Base-by-base conservation (phyloP, 1,140 invertebrate species). In the Hypothenemus hampei region DNA sequence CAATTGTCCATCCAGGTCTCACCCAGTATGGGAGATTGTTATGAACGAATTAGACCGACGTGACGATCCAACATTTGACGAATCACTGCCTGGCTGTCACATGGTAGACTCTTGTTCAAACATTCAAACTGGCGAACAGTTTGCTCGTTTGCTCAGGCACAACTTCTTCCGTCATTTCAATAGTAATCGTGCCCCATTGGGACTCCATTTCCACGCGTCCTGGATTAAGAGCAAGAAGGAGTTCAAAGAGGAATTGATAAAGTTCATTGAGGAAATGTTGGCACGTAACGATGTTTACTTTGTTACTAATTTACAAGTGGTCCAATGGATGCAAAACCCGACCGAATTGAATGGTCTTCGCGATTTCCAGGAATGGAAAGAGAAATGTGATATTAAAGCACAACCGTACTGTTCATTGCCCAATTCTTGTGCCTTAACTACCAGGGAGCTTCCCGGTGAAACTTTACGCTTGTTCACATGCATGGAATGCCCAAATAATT, bases 241-340 rank as follows among this genome's bases (percentile, higher is more conserved):
- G 74, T 95, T 90, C 76, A 88, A 86, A 70, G 89, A 93, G 53
- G 88, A 91, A 72, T 76, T 97, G 21, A 87, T 92, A 70, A 91
- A 91, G 65, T 96, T 95, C 73, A 93, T 97, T 60, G 90, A 95
- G 73, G 92, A 96, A 69, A 90, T 95, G 84, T 72, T 92, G 40
- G 53, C 81, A 50, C 83, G 88, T 63, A 89, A 89, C 65, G 92
- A 97, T 68, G 92, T 96, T 10, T 96, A 94, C 76, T 94, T 97
- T 69, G 91, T 93, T 22, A 95, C 89, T 39, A 90, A 91, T 75
- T 80, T 91, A 57, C 91, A 95, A 79, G 92, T 96, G 6, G 90
- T 97, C 65, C 92, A 96, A 75, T 97, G 93, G 93, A 96, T 97
- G 90, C 92, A 95, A 74, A 91, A 89, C 58, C 94, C 94, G 29